Evolutionary conservation across 2,797 vertebrate genomes (phyloP).

Genomic region (Hemitrygon akajei): DNA sequence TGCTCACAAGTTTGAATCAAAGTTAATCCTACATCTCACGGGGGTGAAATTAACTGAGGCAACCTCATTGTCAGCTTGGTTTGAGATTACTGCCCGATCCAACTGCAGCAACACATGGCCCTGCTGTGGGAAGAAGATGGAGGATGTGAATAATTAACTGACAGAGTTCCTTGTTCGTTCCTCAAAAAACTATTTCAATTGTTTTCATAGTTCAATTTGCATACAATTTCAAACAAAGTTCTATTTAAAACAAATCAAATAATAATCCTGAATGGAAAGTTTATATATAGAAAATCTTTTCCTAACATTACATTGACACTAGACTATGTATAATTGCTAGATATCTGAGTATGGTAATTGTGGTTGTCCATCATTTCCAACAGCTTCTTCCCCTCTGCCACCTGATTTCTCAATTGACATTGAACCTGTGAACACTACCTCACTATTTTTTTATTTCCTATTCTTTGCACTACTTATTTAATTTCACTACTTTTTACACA

Average conservation of each 20-base stretch:
- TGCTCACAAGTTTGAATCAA: not conserved
- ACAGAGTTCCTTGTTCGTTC: not conserved
- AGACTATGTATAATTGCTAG: not conserved
- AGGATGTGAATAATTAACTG: slow-evolving; percentile 16
- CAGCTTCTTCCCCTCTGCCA: too few relatives aligned
- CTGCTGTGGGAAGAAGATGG: not conserved
- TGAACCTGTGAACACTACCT: too few relatives aligned
- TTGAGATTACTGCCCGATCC: not conserved
- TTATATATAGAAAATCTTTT: not conserved
- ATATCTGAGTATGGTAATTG: not conserved
- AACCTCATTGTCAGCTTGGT: not conserved
- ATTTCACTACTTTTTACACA: too few relatives aligned
- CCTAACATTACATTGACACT: not conserved
- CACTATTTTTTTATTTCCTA: too few relatives aligned
- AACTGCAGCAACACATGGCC: not conserved
- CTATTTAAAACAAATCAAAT: not conserved
- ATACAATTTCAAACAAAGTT: not conserved
- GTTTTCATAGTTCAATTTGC: not conserved
- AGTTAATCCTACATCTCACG: not conserved
- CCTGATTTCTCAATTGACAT: too few relatives aligned
- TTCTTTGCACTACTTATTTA: too few relatives aligned
- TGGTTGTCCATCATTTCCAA: too few relatives aligned
- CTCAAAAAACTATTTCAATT: not conserved
- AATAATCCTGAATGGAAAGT: not conserved
- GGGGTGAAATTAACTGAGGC: not conserved